Base-by-base conservation (phyloP, 1,140 invertebrate species). In the Eupristina koningsbergeri region DNA sequence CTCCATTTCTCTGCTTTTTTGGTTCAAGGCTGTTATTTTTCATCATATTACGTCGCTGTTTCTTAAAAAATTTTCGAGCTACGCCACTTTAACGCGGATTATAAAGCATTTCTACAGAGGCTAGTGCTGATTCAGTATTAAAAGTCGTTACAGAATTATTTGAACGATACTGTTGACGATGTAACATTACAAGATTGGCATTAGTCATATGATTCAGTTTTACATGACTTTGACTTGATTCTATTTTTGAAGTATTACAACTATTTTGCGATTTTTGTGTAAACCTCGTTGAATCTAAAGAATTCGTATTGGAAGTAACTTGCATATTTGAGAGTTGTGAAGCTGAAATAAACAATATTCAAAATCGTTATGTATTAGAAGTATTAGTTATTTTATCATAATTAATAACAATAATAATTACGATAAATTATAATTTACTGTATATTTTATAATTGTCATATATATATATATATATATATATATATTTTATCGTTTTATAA, bases 1-100 rank as follows among this genome's bases (percentile, higher is more conserved):
- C 94, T 64, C 95, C 94, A 84, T 94, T 95, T 34, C 94, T 94
- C 64, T 94, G 93, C 67, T 95, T 93, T 61, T 94, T 91, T 0
- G 95, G 90, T 85, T 95, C 95, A 39, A 97, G 92, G 89, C 96
- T 96, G 89, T 96, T 97, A 88, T 86, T 86, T 13, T 96, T 95
- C 87, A 93, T 93, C 86, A 95, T 95, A 85, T 97, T 93, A 76
- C 96, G 94, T 36, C 95, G 94, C 89, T 98, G 96, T 88, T 97
- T 97, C 84, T 97, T 96, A 90, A 98, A 98, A 91, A 98, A 98
- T 87, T 97, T 97, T 84, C 97, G 94, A 0, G 97, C 97, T 1
- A 98, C 96, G 26, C 97, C 97, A 89, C 97, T 98, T 90, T 98
- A 97, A 88, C 97, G 96, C 0, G 97, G 96, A 93, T 98, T 98